A percentile compares a stretch with the other conserved stretches of the same genome.
Conservation (phyloP, 2,113 vertebrate species). For the Ornithorhynchus anatinus region DNA sequence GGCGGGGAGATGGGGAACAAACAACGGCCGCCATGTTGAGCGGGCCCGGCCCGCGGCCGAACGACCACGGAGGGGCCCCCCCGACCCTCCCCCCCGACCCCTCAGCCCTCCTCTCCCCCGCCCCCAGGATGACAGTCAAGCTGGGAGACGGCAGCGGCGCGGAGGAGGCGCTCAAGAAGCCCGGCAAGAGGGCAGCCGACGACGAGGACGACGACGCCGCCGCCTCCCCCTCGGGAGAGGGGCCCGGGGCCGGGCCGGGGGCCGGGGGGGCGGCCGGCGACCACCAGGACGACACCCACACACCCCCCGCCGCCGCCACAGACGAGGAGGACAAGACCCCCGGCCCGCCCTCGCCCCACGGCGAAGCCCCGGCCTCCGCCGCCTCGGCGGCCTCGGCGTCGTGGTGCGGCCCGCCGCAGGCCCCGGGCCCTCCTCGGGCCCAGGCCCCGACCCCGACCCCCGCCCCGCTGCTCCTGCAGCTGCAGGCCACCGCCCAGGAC, state of each 20-base stretch:
- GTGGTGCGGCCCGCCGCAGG: constrained; percentile 54
- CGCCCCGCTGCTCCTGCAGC: too few species aligned
- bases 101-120: constrained; percentile 72
- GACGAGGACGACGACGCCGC: too few species aligned
- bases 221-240: constrained; percentile 88
- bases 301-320: constrained; percentile 70
- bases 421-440: constrained; percentile 48
- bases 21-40: constrained; percentile 99
- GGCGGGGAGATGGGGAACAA: constrained; percentile 95
- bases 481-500: constrained; percentile 83
- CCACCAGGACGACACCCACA: constrained; percentile 68
- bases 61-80: neutral
- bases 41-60: too few species aligned
- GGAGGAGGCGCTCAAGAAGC: constrained; percentile 87
- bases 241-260: constrained; percentile 87
- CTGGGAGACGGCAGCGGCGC: constrained; percentile 85
- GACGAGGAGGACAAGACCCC: constrained; percentile 67
- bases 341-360: constrained; percentile 49
- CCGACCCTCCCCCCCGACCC: constrained; percentile 52
- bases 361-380: constrained; percentile 49
- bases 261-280: constrained; percentile 76
- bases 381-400: too few species aligned
- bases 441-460: constrained; percentile 68
- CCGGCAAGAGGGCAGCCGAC: constrained; percentile 88
- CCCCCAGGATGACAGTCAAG: constrained; percentile 93